Conservation (phyloP, 2,113 vertebrate genomes). For the Phrynosoma blainvillii region DNA sequence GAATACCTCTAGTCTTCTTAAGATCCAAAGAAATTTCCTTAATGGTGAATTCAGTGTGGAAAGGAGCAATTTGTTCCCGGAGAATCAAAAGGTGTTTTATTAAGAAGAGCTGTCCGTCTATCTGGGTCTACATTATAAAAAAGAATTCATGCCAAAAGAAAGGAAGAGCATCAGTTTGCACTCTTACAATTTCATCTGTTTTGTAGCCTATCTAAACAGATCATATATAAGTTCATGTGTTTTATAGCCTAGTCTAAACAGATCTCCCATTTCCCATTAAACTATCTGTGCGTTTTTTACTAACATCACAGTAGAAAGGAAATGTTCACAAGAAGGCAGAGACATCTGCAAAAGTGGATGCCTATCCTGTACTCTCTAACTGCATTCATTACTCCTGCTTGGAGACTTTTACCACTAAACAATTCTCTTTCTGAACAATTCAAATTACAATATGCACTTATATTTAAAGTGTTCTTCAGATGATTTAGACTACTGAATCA, state of each 20-base stretch:
- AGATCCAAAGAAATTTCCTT: conserved; percentile 99
- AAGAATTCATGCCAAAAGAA: conserved; percentile 28
- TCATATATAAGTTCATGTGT: neutral
- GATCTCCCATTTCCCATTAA: conserved; percentile 20
- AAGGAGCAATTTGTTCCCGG: conserved; percentile 98
- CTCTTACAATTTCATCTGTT: neutral
- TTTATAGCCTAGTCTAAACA: neutral
- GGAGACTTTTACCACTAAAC: neutral
- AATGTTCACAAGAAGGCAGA: neutral
- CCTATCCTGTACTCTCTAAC: too few relatives aligned
- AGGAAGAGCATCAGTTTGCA: neutral
- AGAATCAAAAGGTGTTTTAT: conserved; percentile 99
- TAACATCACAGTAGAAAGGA: neutral
- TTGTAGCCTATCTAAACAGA: neutral
- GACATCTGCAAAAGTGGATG: neutral
- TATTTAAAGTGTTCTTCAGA: neutral
- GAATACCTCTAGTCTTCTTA: conserved; percentile 98
- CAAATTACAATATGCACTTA: neutral
- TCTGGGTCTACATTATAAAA: conserved; percentile 84
- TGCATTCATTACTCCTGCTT: neutral
- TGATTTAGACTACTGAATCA: neutral
- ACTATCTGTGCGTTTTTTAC: conserved; percentile 12
- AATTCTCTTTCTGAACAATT: neutral
- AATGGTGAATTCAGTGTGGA: conserved; percentile 99
- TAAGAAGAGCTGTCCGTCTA: conserved; percentile 97